Base-by-base conservation (phyloP, 2,113 vertebrate species). In the Tretioscincus oriximinensis region DNA sequence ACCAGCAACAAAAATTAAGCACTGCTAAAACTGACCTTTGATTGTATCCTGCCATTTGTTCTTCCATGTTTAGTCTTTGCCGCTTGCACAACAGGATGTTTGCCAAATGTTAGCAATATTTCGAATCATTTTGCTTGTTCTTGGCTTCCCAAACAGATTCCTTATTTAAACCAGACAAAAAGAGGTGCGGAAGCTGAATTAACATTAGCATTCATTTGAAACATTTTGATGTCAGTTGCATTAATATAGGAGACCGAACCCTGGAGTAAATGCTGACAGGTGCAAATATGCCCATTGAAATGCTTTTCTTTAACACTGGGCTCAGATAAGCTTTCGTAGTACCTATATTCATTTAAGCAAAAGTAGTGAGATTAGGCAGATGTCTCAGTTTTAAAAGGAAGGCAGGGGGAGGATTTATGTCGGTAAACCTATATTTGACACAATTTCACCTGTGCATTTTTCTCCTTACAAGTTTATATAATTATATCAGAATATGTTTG, bases 401-500 rank as follows among this genome's bases (percentile, higher is more conserved):
- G 90, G 41, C 31, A 29, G 73, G 29, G 26, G 66, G 87, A 89
- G 81, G 63, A 65, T 76, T 87, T 80, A 21, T 85, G 80, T 83
- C 93, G 85, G 89, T 84, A 88, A 87, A 77, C 81, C 65, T 71
- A 64, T 76, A 85, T 92, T 90, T 93, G 92, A 94, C 94, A 94
- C 88, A 86, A 0, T 79, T 88, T 93, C 85, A 90, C 90, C 90
- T 86, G 87, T 92, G 12, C 28, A 22, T 61, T 61, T 70, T 90
- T 93, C 93, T 91, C 93, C 86, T 83, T 86, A 89, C 93, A 88
- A 90, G 90, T 90, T 92, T 93, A 85, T 90, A 86, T 86, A 92
- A 91, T 90, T 88, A 92, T 94, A 92, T 95, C 85, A 89, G 93
- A 91, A 92, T 90, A 84, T 89, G 92, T 95, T 95, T 95, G 93